Conservation (phyloP, 2,888 invertebrate genomes). For the Apotomis betuletana region DNA sequence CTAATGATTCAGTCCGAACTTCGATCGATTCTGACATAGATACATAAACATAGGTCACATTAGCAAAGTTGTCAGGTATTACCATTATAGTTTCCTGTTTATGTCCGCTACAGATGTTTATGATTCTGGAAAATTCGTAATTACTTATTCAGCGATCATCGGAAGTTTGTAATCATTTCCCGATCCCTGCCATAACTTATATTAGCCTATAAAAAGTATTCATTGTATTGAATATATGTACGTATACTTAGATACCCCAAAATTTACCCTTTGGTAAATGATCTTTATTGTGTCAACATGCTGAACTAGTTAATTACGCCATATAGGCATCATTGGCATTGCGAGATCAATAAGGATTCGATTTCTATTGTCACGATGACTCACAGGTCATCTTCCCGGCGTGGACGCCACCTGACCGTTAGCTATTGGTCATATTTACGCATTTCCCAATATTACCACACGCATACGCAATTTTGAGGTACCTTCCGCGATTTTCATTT, state of each 20-base stretch:
- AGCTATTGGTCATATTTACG: slow-evolving; percentile 33
- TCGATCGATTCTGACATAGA: slow-evolving; percentile 25
- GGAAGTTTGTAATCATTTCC: no score
- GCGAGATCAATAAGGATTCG: slow-evolving; percentile 31
- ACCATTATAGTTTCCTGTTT: slow-evolving; percentile 5
- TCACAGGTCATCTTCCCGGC: slow-evolving; percentile 29
- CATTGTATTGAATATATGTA: no score
- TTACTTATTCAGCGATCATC: not conserved
- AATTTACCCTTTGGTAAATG: not conserved
- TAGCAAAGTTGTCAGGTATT: not conserved
- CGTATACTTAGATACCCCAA: not conserved
- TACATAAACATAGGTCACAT: not conserved
- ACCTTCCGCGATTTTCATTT: no score
- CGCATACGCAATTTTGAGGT: slow-evolving; percentile 13
- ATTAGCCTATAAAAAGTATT: no score
- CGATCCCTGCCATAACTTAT: not conserved
- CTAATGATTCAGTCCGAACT: slow-evolving; percentile 37
- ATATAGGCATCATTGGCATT: slow-evolving; percentile 21
- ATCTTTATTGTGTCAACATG: not conserved
- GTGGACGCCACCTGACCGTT: slow-evolving; percentile 21
- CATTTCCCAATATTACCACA: slow-evolving; percentile 24
- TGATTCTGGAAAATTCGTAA: slow-evolving; percentile 8
- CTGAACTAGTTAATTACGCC: slow-evolving; percentile 22
- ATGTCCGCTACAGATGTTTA: not conserved
- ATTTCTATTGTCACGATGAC: slow-evolving; percentile 14